Evolutionary conservation across 2,888 invertebrate species (phyloP).

Genomic region (Drosophila basisetae): DNA sequence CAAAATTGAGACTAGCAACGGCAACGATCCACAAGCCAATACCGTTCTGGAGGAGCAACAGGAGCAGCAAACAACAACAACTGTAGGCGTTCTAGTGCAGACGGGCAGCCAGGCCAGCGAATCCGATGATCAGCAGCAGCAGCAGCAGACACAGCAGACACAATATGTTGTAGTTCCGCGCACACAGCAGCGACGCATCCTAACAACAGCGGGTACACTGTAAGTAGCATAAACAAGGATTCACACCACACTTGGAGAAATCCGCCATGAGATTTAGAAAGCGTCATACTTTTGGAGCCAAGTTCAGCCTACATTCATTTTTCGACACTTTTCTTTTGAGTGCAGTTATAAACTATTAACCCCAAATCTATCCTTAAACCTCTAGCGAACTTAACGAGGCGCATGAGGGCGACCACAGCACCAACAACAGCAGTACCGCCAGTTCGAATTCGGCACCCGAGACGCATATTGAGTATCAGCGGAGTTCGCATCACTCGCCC

Average conservation of each 20-base stretch:
- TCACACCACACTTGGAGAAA: not conserved
- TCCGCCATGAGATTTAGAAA: not conserved
- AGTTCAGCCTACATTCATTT: not conserved
- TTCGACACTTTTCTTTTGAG: not conserved
- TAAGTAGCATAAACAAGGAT: conserved; percentile 58
- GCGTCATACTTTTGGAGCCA: not conserved
- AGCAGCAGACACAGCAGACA: conserved; percentile 47
- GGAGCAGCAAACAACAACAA: conserved; percentile 62
- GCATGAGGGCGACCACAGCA: conserved; percentile 75
- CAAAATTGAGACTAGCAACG: conserved; percentile 76
- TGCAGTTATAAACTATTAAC: not conserved
- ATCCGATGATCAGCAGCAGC: conserved; percentile 61
- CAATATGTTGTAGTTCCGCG: conserved; percentile 68
- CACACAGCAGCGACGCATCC: conserved; percentile 82
- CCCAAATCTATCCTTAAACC: not conserved
- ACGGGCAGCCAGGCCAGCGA: conserved; percentile 53
- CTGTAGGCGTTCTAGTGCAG: conserved; percentile 71
- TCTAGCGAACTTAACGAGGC: conserved; percentile 81
- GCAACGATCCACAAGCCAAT: conserved; percentile 62
- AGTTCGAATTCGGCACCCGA: conserved; percentile 65
- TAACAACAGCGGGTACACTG: conserved; percentile 85
- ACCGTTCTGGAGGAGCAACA: conserved; percentile 67
- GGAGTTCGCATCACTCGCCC: conserved; percentile 76
- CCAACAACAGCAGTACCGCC: conserved; percentile 62
- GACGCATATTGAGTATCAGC: conserved; percentile 76